Evolutionary conservation across 2,888 invertebrate genomes (phyloP).

Genomic region (Stictocephala bisonia): DNA sequence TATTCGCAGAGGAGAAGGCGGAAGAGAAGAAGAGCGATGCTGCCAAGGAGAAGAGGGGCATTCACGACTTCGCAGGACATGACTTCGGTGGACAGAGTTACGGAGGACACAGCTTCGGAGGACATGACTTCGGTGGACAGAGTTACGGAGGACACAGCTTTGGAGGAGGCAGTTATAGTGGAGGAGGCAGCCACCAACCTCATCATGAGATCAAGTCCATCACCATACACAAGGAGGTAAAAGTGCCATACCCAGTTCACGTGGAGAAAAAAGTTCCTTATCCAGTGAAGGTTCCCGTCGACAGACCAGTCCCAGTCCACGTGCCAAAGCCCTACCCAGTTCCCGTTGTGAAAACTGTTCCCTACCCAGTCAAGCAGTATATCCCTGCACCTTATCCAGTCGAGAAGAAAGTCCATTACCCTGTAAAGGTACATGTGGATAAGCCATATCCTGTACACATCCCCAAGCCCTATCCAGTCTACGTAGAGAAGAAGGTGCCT

Average conservation of each 20-base stretch:
- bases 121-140: slow-evolving; percentile 28
- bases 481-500: slow-evolving; percentile 78
- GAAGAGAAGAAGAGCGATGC: slow-evolving; percentile 67
- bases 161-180: slow-evolving; percentile 25
- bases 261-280: slow-evolving; percentile 60
- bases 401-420: slow-evolving; percentile 65
- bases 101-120: slow-evolving; percentile 50
- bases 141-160: slow-evolving; percentile 26
- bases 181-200: slow-evolving; percentile 47
- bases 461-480: slow-evolving; percentile 81
- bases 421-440: slow-evolving; percentile 74
- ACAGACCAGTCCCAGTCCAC: slow-evolving; percentile 56
- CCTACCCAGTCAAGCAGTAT: slow-evolving; percentile 49
- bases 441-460: slow-evolving; percentile 69
- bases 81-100: slow-evolving; percentile 58
- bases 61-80: slow-evolving; percentile 66
- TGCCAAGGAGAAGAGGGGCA: slow-evolving; percentile 70
- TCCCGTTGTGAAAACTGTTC: slow-evolving; percentile 16
- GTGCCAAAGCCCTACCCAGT: slow-evolving; percentile 42
- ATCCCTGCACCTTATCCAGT: slow-evolving; percentile 61
- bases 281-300: slow-evolving; percentile 58
- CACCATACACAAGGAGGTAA: slow-evolving; percentile 31
- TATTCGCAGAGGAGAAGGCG: slow-evolving; percentile 61
- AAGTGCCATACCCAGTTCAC: slow-evolving; percentile 52
- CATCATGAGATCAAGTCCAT: slow-evolving; percentile 48